Conservation (phyloP, 2,888 invertebrate species). For the Ophraella communa region DNA sequence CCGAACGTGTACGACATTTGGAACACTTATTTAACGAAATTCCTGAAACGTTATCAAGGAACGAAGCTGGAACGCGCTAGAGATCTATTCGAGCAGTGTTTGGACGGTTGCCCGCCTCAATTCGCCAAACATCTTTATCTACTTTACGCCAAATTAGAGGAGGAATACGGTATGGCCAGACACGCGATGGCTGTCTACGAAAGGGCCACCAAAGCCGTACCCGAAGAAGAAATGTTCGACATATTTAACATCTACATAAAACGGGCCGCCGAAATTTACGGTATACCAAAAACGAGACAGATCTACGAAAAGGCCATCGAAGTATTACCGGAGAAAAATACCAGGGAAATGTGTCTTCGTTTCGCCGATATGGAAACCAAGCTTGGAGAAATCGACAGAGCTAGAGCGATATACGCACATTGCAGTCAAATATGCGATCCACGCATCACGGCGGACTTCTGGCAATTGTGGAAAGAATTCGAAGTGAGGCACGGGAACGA, state of each 20-base stretch:
- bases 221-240: conserved; percentile 93
- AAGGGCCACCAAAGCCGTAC: conserved; percentile 89
- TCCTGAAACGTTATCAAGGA: conserved; percentile 94
- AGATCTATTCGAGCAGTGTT: conserved; percentile 98
- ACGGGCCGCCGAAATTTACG: conserved; percentile 97
- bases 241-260: conserved; percentile 99
- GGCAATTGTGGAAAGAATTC: conserved; percentile 99
- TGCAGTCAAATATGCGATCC: conserved; percentile 99
- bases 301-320: conserved; percentile 99
- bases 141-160: conserved; percentile 97
- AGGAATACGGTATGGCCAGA: conserved; percentile 95
- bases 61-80: conserved; percentile 94
- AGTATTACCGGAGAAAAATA: conserved; percentile 85
- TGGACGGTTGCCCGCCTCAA: conserved; percentile 95
- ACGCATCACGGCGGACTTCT: conserved; percentile 91
- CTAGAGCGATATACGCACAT: conserved; percentile 95
- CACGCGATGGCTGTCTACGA: conserved; percentile 99
- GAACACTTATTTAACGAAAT: conserved; percentile 98
- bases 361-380: conserved; percentile 99
- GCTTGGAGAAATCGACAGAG: conserved; percentile 96
- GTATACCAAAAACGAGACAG: conserved; percentile 93
- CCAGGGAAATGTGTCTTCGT: conserved; percentile 93
- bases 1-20: conserved; percentile 99
- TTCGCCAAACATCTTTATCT: conserved; percentile 94
- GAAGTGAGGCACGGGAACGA: conserved; percentile 99